A percentile compares a stretch with the other conserved stretches of the same genome.
These are phyloP conservation scores for Ctena decussata DNA, from an alignment of 2,888 invertebrate genomes.

Conservation along the genomic window DNA sequence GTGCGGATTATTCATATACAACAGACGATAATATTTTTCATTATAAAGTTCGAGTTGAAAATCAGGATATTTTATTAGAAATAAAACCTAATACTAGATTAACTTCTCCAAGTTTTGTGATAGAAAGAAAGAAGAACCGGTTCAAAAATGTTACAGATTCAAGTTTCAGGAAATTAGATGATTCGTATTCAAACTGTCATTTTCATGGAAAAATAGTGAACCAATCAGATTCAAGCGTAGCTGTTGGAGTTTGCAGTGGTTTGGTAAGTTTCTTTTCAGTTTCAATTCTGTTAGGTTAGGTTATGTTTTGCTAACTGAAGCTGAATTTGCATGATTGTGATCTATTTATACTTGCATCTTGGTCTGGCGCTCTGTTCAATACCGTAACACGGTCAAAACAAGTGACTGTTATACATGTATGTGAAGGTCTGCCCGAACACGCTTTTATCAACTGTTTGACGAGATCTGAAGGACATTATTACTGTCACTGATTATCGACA, in stretches of 20 bases:
- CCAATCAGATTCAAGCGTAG: slow-evolving; percentile 91
- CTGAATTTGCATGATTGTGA: too few species aligned
- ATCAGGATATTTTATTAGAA: slow-evolving; percentile 84
- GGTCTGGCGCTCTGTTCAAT: too few species aligned
- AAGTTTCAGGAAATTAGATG: slow-evolving; percentile 63
- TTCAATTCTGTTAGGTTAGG: too few species aligned
- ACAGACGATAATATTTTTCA: slow-evolving; percentile 65
- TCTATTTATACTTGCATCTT: too few species aligned
- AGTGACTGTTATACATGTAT: too few species aligned
- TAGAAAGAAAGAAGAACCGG: slow-evolving; percentile 90
- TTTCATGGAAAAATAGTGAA: slow-evolving; percentile 93
- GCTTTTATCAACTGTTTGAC: too few species aligned
- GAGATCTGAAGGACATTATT: too few species aligned
- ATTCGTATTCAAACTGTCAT: slow-evolving; percentile 89
- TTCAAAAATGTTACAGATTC: slow-evolving; percentile 79
- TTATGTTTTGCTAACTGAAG: too few species aligned
- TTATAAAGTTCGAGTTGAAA: slow-evolving; percentile 79
- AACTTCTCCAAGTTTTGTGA: slow-evolving; percentile 91
- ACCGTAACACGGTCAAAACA: too few species aligned
- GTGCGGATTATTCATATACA: slow-evolving; percentile 35
- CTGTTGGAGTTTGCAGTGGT: slow-evolving; percentile 94
- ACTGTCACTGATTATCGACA: too few species aligned
- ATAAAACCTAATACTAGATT: slow-evolving; percentile 90
- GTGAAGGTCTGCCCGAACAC: too few species aligned
- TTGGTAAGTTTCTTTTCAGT: slow-evolving; percentile 90